Percentiles rank a stretch among this genome's conserved stretches.
phyloP scores from a whole-genome alignment of 2,113 vertebrate genomes.

The Hyperoodon ampullatus region DNA sequence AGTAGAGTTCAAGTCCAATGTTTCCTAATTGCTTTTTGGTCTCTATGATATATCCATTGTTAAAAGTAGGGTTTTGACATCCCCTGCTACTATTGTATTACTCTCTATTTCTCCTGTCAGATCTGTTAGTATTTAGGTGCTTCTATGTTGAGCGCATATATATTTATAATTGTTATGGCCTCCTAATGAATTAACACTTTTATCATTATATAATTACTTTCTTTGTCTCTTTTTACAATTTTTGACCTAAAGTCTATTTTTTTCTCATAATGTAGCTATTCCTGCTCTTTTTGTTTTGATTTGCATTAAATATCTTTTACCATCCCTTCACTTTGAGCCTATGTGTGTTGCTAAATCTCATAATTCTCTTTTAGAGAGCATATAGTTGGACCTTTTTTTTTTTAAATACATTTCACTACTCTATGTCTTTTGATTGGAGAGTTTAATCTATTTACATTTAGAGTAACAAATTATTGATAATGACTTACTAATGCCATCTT shows the following conservation, averaged over 20 bases:
- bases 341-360: background rate
- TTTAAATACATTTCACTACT: background rate
- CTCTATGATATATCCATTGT: background rate
- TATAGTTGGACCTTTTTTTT: background rate
- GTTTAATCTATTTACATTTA: background rate
- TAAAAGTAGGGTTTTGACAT: background rate
- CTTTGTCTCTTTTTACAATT: background rate
- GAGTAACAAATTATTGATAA: background rate
- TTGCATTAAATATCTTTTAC: background rate
- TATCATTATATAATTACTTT: background rate
- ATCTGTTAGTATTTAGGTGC: background rate
- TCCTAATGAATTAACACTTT: background rate
- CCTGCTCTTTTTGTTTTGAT: background rate
- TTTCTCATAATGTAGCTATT: background rate
- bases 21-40: background rate
- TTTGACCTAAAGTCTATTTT: background rate
- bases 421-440: background rate
- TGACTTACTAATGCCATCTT: background rate
- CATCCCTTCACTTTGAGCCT: background rate
- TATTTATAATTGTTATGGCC: background rate
- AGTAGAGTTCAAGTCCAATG: background rate
- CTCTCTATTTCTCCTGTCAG: background rate
- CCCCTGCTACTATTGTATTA: background rate
- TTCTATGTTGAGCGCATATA: background rate
- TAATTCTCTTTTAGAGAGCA: background rate